phyloP scores from a whole-genome alignment of 2,113 vertebrate genomes.

The Cavia porcellus region DNA sequence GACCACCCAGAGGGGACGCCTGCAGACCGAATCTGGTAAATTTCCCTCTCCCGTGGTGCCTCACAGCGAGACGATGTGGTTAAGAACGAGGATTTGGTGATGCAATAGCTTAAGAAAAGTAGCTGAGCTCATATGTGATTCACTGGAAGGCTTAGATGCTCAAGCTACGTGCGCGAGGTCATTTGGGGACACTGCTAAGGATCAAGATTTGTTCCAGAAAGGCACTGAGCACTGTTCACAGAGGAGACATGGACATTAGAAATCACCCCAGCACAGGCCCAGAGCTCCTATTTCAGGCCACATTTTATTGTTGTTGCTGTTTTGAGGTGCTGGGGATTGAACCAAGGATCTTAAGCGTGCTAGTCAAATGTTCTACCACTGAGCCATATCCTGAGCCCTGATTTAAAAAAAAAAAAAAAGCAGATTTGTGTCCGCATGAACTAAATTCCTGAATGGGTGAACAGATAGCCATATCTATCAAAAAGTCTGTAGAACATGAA shows the following conservation, averaged over 20 bases:
- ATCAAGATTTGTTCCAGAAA: neutral
- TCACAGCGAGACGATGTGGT: neutral
- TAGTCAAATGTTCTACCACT: neutral
- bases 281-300: neutral
- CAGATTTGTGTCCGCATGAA: neutral
- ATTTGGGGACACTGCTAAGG: neutral
- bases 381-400: neutral
- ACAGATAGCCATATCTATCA: neutral
- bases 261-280: neutral
- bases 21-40: constrained; percentile 84
- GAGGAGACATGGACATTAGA: neutral
- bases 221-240: neutral
- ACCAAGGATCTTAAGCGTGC: neutral
- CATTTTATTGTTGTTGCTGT: neutral
- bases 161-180: neutral
- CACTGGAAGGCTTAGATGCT: neutral
- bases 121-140: constrained; percentile 36
- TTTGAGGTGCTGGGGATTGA: neutral
- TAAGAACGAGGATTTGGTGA: constrained; percentile 36
- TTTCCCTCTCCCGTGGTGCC: neutral
- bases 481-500: neutral
- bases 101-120: constrained; percentile 57
- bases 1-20: constrained; percentile 83
- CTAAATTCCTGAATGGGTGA: neutral
- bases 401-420: neutral